Conservation (phyloP, 2,797 vertebrate genomes). For the Lagorchestes hirsutus region DNA sequence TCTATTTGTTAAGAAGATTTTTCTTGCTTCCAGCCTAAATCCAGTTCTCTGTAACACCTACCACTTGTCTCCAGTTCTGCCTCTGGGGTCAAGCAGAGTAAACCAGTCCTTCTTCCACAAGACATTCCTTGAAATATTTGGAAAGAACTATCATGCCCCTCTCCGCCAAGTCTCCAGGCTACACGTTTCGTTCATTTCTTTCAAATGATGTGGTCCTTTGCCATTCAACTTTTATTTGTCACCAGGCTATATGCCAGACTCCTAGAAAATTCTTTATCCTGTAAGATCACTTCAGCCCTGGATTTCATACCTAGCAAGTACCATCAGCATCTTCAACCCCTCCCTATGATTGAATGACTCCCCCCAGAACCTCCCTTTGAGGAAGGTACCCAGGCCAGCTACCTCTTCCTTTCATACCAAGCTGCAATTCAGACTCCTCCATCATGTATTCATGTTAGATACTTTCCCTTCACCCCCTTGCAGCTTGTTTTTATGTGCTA, state of each 20-base stretch:
- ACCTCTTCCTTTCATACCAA: neutral
- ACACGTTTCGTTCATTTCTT: neutral
- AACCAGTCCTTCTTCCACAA: neutral
- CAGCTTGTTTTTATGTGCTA: neutral
- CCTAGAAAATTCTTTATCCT: neutral
- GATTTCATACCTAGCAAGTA: neutral
- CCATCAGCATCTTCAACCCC: neutral
- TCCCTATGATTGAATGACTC: neutral
- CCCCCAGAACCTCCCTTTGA: neutral
- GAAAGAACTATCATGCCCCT: neutral
- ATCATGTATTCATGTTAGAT: neutral
- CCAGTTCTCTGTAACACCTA: neutral
- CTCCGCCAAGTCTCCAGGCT: neutral
- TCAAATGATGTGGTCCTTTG: neutral
- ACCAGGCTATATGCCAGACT: neutral
- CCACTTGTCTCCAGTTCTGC: neutral
- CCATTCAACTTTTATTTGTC: neutral
- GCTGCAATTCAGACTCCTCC: neutral
- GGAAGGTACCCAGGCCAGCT: neutral
- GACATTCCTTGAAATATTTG: neutral
- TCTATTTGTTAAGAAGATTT: neutral
- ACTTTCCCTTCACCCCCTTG: neutral
- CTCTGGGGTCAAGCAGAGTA: neutral
- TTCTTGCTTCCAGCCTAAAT: neutral
- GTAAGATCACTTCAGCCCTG: neutral